These are phyloP conservation scores for Thunnus maccoyii DNA, from an alignment of 2,113 vertebrate species.

Conservation along the genomic window DNA sequence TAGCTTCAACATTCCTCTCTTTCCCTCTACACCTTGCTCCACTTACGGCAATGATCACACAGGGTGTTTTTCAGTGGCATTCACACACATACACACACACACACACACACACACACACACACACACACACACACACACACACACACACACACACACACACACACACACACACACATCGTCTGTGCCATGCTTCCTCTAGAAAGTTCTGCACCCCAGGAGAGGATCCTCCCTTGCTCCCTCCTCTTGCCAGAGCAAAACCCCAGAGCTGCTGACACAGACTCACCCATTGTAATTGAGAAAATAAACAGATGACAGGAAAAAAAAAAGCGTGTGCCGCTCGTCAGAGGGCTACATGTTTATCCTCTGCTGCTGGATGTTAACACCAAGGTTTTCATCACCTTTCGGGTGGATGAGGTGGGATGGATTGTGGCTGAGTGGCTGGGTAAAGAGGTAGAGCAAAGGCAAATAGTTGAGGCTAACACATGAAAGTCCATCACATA, in stretches of 20 bases:
- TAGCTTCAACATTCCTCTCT: not conserved
- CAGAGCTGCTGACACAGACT: slow-evolving; percentile 63
- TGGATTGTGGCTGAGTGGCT: slow-evolving; percentile 4
- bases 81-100: not conserved
- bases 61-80: not conserved
- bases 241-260: slow-evolving; percentile 45
- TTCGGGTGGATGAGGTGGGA: slow-evolving; percentile 22
- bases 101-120: too few species aligned
- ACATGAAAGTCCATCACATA: slow-evolving; percentile 7
- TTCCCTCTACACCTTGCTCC: not conserved
- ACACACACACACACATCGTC: slow-evolving; percentile 1
- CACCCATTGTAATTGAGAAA: slow-evolving; percentile 59
- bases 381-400: slow-evolving; percentile 37
- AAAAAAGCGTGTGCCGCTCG: slow-evolving; percentile 5
- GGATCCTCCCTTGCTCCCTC: slow-evolving; percentile 11
- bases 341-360: slow-evolving; percentile 56
- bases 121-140: not conserved
- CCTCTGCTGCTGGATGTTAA: slow-evolving; percentile 31
- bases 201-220: slow-evolving; percentile 34
- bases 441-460: slow-evolving; percentile 11
- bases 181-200: slow-evolving; percentile 18
- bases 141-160: too few species aligned
- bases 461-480: slow-evolving; percentile 20
- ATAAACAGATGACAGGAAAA: slow-evolving; percentile 56
- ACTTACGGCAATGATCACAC: not conserved